Conservation (phyloP, 1,140 invertebrate species). For the Heliothis subflexa region DNA sequence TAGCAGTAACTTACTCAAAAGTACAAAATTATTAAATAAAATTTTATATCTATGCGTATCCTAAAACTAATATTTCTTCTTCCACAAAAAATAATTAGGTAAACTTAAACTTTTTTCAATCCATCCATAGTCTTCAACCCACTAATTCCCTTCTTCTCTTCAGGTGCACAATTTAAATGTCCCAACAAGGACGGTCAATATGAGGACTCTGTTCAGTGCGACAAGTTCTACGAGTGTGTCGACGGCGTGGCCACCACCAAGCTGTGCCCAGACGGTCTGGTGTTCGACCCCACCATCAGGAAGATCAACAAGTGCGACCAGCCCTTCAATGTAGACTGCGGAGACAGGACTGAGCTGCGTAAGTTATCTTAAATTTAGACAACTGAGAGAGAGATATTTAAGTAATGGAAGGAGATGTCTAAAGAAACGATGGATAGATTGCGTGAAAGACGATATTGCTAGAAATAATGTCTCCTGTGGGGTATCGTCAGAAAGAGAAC, state of each 20-base stretch:
- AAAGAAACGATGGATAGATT: no score
- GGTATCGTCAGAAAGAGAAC: no score
- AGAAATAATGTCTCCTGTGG: no score
- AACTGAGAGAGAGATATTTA: no score
- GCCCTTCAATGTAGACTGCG: constrained; percentile 95
- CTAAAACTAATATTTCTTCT: neutral
- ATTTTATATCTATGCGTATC: no score
- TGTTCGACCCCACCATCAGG: constrained; percentile 93
- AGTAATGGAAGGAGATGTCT: no score
- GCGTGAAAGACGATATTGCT: no score
- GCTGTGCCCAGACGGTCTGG: constrained; percentile 94
- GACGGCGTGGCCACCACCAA: constrained; percentile 91
- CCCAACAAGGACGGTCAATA: constrained; percentile 92
- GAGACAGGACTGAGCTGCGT: constrained; percentile 94
- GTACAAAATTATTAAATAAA: no score
- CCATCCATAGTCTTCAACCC: neutral
- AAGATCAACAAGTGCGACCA: constrained; percentile 96
- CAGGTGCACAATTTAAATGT: constrained; percentile 91
- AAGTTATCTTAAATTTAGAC: constrained; percentile 88
- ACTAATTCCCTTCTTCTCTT: constrained; percentile 2
- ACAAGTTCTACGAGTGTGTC: constrained; percentile 94
- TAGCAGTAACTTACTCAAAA: no score
- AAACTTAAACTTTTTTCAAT: neutral
- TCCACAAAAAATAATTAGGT: constrained; percentile 9
- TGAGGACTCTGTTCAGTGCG: constrained; percentile 92